Base-by-base conservation (phyloP, 2,797 vertebrate genomes). In the Linurgus olivaceus region DNA sequence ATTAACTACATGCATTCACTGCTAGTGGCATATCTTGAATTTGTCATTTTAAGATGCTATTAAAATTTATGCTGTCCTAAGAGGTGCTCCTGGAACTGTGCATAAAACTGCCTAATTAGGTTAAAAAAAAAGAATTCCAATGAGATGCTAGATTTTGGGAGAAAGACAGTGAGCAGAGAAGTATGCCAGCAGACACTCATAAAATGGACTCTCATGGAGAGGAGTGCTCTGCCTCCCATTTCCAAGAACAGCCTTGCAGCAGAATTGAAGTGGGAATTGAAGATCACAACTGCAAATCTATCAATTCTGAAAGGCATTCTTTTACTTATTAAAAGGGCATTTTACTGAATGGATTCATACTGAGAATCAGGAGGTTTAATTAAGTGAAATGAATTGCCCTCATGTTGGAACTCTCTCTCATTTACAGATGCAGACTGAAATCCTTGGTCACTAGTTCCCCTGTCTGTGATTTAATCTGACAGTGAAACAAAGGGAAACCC, bases 31-130 rank as follows among this genome's bases (percentile, higher is more conserved):
- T 55, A 63, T 82, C 66, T 86, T 85, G 80, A 88, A 76, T 94
- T 66, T 76, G 67, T 92, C 63, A 71, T 90, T 95, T 90, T 73
- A 94, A 85, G 83, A 88, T 88, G 77, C 62, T 79, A 29, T 92
- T 92, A 95, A 94, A 93, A 96, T 92, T 66, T 88, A 88, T 93
- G 67, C 55, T 52, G 48, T 79, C 59, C 67, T 95, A 80, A 95
- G 80, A 85, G 31, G 65, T 85, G 29, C 77, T 92, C 42, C 71
- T 89, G 63, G 52, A 96, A 86, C 70, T 82, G 47, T 73, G 57
- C 71, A 57, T 47, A 62, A 85, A 94, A 93, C 79, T 92, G 37
- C 40, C 48, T 90, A 67, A 91, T 96, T 93, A 87, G 44, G 51
- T 1, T 9, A 8, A 52, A 83, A 86, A 74, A 62, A 67, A 61